Evolutionary conservation across 2,888 invertebrate species (phyloP), one percentile per base, ranked within the genome.

Genomic region (Ischnus inquisitorius): DNA sequence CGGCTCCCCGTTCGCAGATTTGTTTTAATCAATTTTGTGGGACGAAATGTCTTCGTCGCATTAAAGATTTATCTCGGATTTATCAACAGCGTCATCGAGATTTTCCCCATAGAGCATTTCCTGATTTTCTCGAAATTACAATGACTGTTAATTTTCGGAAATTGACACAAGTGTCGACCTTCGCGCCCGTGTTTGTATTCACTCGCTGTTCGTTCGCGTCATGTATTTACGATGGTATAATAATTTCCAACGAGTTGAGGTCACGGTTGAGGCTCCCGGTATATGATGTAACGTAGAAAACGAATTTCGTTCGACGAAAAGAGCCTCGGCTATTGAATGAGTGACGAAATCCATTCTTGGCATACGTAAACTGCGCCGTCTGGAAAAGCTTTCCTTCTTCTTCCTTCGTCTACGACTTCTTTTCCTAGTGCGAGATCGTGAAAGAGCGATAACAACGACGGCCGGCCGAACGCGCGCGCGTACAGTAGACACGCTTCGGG

Each of bases 261-360:
- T 69, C 57, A 83, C 67, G 51, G 48, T 57, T 65, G 6, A 41
- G 34, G 16, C 78, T 22, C 8, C 14, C 25, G 46, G 64, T 41
- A 71, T 64, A 62, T 79, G 79, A 83, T 82, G 82, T 75, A 75
- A 79, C 39, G 34, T 19, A 22, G 54, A 10, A 19, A 10, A 25
- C 25, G 75, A 60, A 65, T 83, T 83, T 79, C 79, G 43, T 74
- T 43, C 28, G n/a, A 43, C 16, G 39, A 34, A 22, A 46, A 67
- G 25, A 67, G 3, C 46, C 12, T 28, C 6, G 34, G 39, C 6
- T 60, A 34, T 71, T 77, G 54, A 67, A 68, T 74, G 72, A 57
- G 25, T 83, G 75, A 83, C 57, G 83, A 83, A 83, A 83, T 69
- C 54, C 16, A 28, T 43, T 54, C 16, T 8, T 41, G n/a, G n/a